Evolutionary conservation across 2,888 invertebrate species (phyloP).

Genomic region (Ditylenchus weischeri): DNA sequence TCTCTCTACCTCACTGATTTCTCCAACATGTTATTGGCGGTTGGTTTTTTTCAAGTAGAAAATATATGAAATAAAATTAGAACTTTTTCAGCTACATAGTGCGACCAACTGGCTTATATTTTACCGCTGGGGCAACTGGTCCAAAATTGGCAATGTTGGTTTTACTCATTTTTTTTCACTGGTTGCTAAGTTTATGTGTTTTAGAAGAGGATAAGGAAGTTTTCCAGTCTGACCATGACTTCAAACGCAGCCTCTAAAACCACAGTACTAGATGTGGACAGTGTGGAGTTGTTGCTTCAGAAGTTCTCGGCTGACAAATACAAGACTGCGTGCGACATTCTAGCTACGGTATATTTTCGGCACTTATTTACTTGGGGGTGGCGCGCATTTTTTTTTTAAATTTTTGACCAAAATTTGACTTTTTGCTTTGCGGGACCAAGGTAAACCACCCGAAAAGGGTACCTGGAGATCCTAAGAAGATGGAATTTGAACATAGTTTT

Average conservation of each 20-base stretch:
- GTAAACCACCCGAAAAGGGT: too few relatives aligned
- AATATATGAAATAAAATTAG: neutral
- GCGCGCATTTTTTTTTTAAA: too few relatives aligned
- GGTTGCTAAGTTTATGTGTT: neutral
- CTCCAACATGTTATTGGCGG: constrained; percentile 52
- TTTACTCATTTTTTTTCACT: too few relatives aligned
- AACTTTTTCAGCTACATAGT: constrained; percentile 7
- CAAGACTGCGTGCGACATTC: constrained; percentile 31
- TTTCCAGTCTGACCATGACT: constrained; percentile 36
- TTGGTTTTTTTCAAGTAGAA: constrained; percentile 35
- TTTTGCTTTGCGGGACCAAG: too few relatives aligned
- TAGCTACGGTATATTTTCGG: constrained; percentile 28
- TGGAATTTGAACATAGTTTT: too few relatives aligned
- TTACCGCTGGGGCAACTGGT: constrained; percentile 42
- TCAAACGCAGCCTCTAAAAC: constrained; percentile 35
- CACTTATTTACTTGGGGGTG: neutral
- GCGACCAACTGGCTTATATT: constrained; percentile 59
- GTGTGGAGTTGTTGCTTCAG: constrained; percentile 31
- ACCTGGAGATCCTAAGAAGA: too few relatives aligned
- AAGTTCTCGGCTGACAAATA: constrained; percentile 30
- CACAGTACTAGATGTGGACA: constrained; percentile 27
- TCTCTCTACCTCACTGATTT: constrained; percentile 54
- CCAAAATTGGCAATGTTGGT: too few relatives aligned
- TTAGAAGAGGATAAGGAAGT: constrained; percentile 27
- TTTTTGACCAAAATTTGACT: too few relatives aligned